Conservation (phyloP, 2,113 vertebrate species). For the Aptenodytes forsteri region DNA sequence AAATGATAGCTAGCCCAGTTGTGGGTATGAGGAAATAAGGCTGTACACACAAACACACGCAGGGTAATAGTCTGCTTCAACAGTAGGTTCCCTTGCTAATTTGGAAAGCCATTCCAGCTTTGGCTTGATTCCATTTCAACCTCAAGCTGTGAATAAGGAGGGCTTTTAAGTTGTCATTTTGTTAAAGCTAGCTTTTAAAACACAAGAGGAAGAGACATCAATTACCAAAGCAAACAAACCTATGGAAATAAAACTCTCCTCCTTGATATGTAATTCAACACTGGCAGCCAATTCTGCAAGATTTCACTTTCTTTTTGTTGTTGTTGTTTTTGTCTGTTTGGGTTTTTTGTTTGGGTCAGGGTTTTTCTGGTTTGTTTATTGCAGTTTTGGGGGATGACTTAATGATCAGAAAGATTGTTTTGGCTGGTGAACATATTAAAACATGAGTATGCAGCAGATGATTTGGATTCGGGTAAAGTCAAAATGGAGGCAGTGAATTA, state of each 20-base stretch:
- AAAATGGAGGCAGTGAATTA: not conserved
- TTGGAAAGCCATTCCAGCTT: constrained; percentile 43
- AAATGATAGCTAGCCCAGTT: constrained; percentile 15
- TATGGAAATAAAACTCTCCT: not conserved
- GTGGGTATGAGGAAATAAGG: not conserved
- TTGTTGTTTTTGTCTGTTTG: too few relatives aligned
- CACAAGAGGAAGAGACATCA: constrained; percentile 23
- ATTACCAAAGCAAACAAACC: constrained; percentile 47
- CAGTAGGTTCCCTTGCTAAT: constrained; percentile 53
- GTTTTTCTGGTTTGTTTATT: not conserved
- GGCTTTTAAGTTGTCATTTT: constrained; percentile 61
- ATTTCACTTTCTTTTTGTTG: not conserved
- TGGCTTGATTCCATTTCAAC: constrained; percentile 50
- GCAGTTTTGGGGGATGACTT: not conserved
- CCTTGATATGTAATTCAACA: not conserved
- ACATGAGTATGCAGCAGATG: not conserved
- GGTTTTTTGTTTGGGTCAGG: not conserved
- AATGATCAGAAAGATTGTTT: not conserved
- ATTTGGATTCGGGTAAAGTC: not conserved
- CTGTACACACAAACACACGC: not conserved
- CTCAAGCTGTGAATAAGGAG: constrained; percentile 64
- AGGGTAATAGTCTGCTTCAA: constrained; percentile 56
- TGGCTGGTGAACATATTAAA: not conserved
- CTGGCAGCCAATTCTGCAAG: not conserved
- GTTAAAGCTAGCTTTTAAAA: constrained; percentile 47